A percentile compares a stretch with the other conserved stretches of the same genome.
These are phyloP conservation scores for Indicator maculatus DNA, from an alignment of 2,113 vertebrate genomes.

Conservation along the genomic window DNA sequence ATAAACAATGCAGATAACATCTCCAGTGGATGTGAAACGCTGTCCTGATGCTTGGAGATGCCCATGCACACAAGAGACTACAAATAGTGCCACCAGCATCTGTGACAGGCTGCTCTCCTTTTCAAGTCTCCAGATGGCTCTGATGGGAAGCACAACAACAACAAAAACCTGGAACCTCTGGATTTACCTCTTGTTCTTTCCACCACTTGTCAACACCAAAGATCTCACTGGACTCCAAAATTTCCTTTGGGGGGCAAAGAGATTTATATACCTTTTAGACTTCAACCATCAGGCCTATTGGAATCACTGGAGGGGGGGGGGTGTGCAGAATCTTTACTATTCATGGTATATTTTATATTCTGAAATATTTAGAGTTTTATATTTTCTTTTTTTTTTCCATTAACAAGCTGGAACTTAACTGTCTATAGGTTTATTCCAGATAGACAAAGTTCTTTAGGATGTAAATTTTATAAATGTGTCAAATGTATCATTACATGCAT, in stretches of 20 bases:
- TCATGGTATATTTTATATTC: not conserved
- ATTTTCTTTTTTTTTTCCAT: too few relatives aligned
- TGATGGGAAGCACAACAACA: not conserved
- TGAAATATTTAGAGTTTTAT: not conserved
- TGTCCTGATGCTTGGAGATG: not conserved
- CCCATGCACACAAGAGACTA: not conserved
- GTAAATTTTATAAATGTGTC: not conserved
- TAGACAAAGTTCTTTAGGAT: not conserved
- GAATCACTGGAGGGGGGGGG: not conserved
- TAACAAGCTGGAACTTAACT: not conserved
- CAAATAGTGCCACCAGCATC: not conserved
- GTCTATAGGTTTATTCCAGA: not conserved
- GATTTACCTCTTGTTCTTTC: not conserved
- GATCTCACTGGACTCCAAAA: not conserved
- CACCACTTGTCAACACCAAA: not conserved
- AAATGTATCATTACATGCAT: not conserved
- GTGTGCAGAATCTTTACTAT: not conserved
- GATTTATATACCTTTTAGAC: not conserved
- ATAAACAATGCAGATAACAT: not conserved
- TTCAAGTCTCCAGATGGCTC: not conserved
- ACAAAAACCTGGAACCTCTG: not conserved
- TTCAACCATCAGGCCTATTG: not conserved
- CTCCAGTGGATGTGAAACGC: not conserved
- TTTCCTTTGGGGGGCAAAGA: not conserved
- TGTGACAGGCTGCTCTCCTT: fast-evolving